Percentiles rank a stretch among this genome's conserved stretches.
Evolutionary conservation across 2,113 vertebrate species (phyloP).

Genomic region (Zosterops pallidus): DNA sequence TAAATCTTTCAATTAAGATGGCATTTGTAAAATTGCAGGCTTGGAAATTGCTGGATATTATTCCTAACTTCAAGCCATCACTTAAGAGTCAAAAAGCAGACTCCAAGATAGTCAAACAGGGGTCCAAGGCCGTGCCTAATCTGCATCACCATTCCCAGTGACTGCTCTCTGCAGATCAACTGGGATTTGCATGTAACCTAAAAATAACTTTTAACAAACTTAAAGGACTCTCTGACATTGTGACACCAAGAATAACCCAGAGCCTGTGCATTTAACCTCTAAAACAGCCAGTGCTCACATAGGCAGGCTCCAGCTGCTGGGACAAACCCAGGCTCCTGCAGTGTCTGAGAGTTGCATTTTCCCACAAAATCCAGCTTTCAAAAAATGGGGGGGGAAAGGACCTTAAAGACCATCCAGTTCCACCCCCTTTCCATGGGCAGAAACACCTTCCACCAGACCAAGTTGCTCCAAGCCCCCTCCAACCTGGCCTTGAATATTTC

Average conservation of each 20-base stretch:
- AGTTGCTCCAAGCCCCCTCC: neutral
- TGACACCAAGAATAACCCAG: neutral
- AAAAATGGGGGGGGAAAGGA: neutral
- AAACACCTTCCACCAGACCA: neutral
- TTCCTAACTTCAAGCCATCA: neutral
- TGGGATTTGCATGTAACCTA: neutral
- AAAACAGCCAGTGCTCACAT: neutral
- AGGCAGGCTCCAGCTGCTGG: neutral
- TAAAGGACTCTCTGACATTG: neutral
- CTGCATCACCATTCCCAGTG: neutral
- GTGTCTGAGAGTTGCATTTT: neutral
- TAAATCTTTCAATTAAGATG: slow-evolving; percentile 48
- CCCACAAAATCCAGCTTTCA: neutral
- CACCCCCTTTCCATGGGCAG: neutral
- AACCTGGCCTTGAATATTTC: neutral
- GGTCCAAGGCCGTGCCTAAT: neutral
- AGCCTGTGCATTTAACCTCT: neutral
- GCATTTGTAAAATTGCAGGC: slow-evolving; percentile 29
- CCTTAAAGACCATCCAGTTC: neutral
- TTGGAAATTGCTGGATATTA: neutral
- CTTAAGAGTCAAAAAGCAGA: neutral
- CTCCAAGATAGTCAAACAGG: neutral
- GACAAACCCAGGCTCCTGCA: neutral
- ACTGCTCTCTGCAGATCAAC: neutral
- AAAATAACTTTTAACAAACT: neutral